These are phyloP conservation scores for Aplidium turbinatum DNA, from an alignment of 23 tunicate species.

Conservation along the genomic window DNA sequence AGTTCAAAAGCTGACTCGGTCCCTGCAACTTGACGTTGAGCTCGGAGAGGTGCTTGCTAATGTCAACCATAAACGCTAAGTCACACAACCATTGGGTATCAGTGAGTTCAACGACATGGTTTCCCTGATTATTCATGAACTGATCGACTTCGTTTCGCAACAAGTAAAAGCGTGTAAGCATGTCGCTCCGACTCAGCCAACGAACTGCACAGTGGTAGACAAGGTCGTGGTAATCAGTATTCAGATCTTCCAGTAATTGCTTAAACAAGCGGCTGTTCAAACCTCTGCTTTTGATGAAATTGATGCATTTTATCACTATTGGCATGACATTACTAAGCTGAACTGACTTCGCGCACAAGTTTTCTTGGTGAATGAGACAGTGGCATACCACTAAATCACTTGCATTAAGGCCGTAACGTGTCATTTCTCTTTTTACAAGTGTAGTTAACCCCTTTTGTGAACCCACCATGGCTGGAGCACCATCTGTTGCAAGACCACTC, in stretches of 20 bases:
- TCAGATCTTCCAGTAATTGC: constrained; percentile 55
- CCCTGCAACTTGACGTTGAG: constrained; percentile 59
- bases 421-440: constrained; percentile 60
- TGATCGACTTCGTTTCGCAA: constrained; percentile 38
- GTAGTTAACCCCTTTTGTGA: constrained; percentile 56
- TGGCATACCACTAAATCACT: constrained; percentile 43
- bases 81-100: constrained; percentile 63
- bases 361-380: constrained; percentile 52
- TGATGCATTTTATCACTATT: constrained; percentile 55
- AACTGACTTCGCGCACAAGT: constrained; percentile 68
- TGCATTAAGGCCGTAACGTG: constrained; percentile 57
- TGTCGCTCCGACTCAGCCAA: constrained; percentile 61
- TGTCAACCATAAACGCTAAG: constrained; percentile 68
- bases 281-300: constrained; percentile 71
- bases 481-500: constrained; percentile 61
- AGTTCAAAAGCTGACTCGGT: constrained; percentile 63
- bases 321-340: constrained; percentile 57
- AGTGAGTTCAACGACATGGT: constrained; percentile 66
- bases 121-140: constrained; percentile 37
- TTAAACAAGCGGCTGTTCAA: constrained; percentile 63
- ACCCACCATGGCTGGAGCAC: constrained; percentile 80
- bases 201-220: constrained; percentile 62
- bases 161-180: constrained; percentile 50
- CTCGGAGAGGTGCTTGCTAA: constrained; percentile 59
- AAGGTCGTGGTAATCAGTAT: constrained; percentile 56